Conservation (phyloP, 2,113 vertebrate genomes). For the Dermatemys mawii region DNA sequence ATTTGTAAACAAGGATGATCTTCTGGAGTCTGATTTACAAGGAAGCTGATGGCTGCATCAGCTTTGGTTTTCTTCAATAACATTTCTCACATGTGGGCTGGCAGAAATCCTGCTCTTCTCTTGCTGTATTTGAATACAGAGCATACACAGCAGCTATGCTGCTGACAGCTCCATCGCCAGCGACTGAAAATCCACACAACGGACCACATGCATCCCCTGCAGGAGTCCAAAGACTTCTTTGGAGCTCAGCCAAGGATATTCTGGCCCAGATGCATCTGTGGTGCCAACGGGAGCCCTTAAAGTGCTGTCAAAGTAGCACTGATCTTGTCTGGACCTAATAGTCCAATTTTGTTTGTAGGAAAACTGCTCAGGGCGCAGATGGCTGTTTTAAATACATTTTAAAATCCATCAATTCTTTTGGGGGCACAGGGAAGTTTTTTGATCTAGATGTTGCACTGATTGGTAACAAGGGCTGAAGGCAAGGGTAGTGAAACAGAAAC, state of each 20-base stretch:
- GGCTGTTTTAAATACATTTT: background rate
- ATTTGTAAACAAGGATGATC: fast-evolving
- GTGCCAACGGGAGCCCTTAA: fast-evolving
- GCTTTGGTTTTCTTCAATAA: fast-evolving
- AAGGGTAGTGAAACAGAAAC: too few species aligned
- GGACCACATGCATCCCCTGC: fast-evolving
- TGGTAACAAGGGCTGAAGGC: too few species aligned
- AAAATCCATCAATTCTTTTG: background rate
- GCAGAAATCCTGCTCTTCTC: fast-evolving
- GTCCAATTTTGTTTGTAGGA: background rate
- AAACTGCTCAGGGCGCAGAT: background rate
- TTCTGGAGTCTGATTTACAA: background rate
- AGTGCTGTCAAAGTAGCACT: background rate
- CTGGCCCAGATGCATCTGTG: background rate
- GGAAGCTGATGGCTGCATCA: background rate
- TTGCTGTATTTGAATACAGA: background rate
- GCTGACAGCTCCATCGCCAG: background rate
- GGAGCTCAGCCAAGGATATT: background rate
- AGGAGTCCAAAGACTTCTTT: background rate
- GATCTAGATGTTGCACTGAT: background rate
- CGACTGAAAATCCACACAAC: background rate
- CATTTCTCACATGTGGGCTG: background rate
- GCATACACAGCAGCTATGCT: fast-evolving
- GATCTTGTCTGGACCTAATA: background rate
- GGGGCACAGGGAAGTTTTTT: background rate